Base-by-base conservation (phyloP, 2,888 invertebrate genomes). In the Eueremaeus valkanovi region DNA sequence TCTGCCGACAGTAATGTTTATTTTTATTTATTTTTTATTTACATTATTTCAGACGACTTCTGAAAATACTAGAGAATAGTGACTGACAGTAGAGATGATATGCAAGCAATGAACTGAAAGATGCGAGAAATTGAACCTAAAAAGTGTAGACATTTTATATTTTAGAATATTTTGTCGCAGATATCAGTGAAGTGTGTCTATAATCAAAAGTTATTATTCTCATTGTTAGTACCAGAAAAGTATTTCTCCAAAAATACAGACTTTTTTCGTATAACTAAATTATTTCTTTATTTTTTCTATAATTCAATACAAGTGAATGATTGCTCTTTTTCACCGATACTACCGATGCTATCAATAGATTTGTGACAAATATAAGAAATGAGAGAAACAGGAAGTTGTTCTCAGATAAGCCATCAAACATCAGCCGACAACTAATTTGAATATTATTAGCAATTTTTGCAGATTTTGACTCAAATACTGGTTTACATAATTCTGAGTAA, bases 381-480 rank as follows among this genome's bases (percentile, higher is more conserved):
- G 33, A 33, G 16, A 18, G 29, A 31, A 61, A 61, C 61, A 31
- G 61, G 61, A 61, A 61, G 61, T 61, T 61, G 6, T 31, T 61
- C 13, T 31, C 3, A 31, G 61, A 61, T 31, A 51, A 51, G 21
- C 5, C 45, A 6, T 16, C 45, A 49, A 49, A 49, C 3, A 8
- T 8, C 11, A 21, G 21, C 51, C 51, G 51, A 51, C n/a, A 21
- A 16, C 21, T 24, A 21, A 51, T 51, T 51, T 51, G 24, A 51
- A 51, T 51, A 51, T 21, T 51, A 21, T n/a, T 51, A 21, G 8
- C 8, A 51, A 51, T 51, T 8, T n/a, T 51, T 51, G 8, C 8
- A 24, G 51, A n/a, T 8, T 24, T 51, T n/a, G 8, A 3, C 24
- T n/a, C 51, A 51, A 21, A 51, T 51, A 51, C 5, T n/a, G 24